Conservation (phyloP, 2,797 vertebrate genomes). For the Cuculus canorus region DNA sequence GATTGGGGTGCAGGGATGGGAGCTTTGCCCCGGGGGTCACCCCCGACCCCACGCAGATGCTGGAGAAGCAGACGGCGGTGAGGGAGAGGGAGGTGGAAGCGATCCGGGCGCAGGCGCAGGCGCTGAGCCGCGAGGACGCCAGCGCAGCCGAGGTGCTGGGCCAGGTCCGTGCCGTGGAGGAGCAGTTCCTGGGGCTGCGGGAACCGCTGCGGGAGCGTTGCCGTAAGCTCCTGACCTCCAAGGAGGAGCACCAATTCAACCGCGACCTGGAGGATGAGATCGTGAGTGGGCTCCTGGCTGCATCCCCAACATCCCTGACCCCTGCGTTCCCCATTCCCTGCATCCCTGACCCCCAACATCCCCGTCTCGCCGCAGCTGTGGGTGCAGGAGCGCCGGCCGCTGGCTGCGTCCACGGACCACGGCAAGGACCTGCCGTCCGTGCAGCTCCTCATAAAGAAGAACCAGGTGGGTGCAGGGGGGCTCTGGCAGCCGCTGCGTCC, state of each 20-base stretch:
- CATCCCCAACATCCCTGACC: no score
- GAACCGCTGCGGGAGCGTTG: slow-evolving; percentile 85
- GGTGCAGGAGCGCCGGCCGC: slow-evolving; percentile 91
- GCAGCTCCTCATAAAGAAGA: slow-evolving; percentile 95
- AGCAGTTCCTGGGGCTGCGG: slow-evolving; percentile 84
- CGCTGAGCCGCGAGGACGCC: slow-evolving; percentile 88
- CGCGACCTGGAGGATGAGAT: slow-evolving; percentile 95
- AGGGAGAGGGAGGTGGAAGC: slow-evolving; percentile 92
- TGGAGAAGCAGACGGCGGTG: no score
- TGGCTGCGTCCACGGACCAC: slow-evolving; percentile 89
- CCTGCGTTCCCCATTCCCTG: no score
- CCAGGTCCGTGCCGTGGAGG: slow-evolving; percentile 83
- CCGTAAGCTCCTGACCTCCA: slow-evolving; percentile 85
- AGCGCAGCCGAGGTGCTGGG: slow-evolving; percentile 86
- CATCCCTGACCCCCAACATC: no score
- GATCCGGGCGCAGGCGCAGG: slow-evolving; percentile 87
- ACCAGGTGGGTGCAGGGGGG: slow-evolving; percentile 81
- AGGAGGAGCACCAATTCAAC: slow-evolving; percentile 93
- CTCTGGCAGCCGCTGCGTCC: no score
- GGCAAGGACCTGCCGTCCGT: slow-evolving; percentile 93
- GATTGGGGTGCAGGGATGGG: no score
- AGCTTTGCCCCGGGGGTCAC: no score
- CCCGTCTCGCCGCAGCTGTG: slow-evolving; percentile 80
- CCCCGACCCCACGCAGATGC: no score
- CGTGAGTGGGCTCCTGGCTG: slow-evolving; percentile 85